Conservation (phyloP, 2,113 vertebrate genomes). For the Phylloscopus whistleri region DNA sequence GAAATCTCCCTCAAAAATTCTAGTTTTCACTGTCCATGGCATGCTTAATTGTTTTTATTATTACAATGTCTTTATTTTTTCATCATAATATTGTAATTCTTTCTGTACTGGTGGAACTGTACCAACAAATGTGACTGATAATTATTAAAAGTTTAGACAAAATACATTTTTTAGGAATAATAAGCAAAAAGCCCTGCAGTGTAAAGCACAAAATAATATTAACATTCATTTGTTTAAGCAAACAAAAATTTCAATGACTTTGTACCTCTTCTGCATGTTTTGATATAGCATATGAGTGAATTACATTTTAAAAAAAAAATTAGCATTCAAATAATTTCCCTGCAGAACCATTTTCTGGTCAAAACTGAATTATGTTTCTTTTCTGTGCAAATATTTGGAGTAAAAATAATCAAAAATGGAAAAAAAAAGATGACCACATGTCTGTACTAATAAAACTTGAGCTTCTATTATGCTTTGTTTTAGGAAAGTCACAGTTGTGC, state of each 20-base stretch:
- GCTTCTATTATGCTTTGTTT: constrained; percentile 39
- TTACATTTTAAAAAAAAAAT: background rate
- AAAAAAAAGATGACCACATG: background rate
- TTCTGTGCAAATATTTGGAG: background rate
- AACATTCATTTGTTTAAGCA: background rate
- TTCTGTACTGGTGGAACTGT: background rate
- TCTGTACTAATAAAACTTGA: constrained; percentile 5
- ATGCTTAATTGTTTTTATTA: background rate
- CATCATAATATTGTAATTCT: background rate
- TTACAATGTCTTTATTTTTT: background rate
- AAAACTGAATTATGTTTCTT: background rate
- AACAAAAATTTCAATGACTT: background rate
- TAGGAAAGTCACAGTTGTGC: constrained; percentile 26
- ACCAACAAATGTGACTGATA: background rate
- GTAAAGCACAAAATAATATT: background rate
- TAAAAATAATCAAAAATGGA: constrained; percentile 31
- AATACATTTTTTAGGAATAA: background rate
- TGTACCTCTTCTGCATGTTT: background rate
- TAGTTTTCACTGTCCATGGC: background rate
- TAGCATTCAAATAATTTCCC: background rate
- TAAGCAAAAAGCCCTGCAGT: background rate
- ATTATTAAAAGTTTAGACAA: background rate
- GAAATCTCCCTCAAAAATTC: background rate
- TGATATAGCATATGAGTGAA: background rate
- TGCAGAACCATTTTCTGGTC: background rate